These are phyloP conservation scores for Burhinus bistriatus DNA, from an alignment of 2,113 vertebrate genomes.

Conservation along the genomic window DNA sequence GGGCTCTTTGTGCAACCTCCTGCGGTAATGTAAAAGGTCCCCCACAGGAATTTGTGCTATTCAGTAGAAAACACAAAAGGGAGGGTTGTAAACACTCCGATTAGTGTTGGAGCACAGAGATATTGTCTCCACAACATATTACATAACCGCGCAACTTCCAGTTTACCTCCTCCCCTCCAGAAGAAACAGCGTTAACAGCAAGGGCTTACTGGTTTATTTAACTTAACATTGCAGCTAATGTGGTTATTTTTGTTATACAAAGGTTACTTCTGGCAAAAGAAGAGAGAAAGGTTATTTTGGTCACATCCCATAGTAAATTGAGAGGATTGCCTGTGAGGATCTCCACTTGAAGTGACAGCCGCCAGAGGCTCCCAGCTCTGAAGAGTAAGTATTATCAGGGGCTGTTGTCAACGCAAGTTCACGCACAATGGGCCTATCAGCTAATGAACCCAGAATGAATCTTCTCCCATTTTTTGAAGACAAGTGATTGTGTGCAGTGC, in stretches of 20 bases:
- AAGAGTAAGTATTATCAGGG: neutral
- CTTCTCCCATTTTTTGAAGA: neutral
- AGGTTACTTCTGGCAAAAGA: neutral
- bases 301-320: neutral
- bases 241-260: neutral
- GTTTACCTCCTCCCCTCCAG: neutral
- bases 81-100: conserved; percentile 27
- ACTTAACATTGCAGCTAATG: neutral
- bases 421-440: neutral
- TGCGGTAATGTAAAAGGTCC: neutral
- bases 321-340: neutral
- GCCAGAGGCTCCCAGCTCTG: neutral
- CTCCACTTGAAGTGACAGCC: neutral
- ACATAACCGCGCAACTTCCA: neutral
- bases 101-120: conserved; percentile 30
- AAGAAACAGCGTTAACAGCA: neutral
- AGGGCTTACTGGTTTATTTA: neutral
- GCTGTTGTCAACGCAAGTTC: neutral
- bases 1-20: conserved; percentile 45
- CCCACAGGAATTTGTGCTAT: conserved; percentile 37
- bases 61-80: conserved; percentile 41
- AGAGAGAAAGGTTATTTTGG: neutral
- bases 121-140: neutral
- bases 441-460: neutral
- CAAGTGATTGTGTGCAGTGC: neutral